These are phyloP conservation scores for Phoenoteleia sp. DNA, from an alignment of 2,888 invertebrate species.

Conservation along the genomic window DNA sequence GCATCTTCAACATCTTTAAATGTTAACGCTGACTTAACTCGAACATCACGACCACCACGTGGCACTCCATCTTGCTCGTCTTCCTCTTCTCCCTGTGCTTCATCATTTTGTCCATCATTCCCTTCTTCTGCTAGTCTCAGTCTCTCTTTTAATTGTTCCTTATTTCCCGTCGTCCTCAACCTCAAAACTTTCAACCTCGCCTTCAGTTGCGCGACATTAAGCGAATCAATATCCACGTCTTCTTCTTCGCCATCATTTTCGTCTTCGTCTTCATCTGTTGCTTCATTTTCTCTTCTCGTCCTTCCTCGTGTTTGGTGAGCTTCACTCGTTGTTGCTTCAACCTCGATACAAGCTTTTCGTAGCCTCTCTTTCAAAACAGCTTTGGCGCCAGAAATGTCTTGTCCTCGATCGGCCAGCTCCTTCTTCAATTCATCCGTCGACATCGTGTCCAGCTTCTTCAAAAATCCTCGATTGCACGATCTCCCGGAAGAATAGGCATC, in stretches of 20 bases:
- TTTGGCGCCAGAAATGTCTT: conserved; percentile 14
- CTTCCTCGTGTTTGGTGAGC: not conserved
- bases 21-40: conserved; percentile 9
- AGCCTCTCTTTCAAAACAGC: conserved; percentile 19
- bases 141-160: conserved; percentile 31
- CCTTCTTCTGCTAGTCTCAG: not conserved
- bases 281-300: not conserved
- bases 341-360: not conserved
- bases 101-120: not conserved
- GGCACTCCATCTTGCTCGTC: not conserved
- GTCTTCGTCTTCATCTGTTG: not conserved
- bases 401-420: conserved; percentile 30
- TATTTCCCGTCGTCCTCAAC: conserved; percentile 40
- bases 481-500: not conserved
- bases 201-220: conserved; percentile 20
- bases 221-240: conserved; percentile 15
- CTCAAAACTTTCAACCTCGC: not conserved
- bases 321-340: not conserved
- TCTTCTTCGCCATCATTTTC: conserved; percentile 7
- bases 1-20: conserved; percentile 63
- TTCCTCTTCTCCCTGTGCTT: not conserved
- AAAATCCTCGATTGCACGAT: not conserved
- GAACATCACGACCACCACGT: not conserved
- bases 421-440: conserved; percentile 18
- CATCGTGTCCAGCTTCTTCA: not conserved